Conservation (phyloP, 2,797 vertebrate genomes). For the Limosa lapponica region DNA sequence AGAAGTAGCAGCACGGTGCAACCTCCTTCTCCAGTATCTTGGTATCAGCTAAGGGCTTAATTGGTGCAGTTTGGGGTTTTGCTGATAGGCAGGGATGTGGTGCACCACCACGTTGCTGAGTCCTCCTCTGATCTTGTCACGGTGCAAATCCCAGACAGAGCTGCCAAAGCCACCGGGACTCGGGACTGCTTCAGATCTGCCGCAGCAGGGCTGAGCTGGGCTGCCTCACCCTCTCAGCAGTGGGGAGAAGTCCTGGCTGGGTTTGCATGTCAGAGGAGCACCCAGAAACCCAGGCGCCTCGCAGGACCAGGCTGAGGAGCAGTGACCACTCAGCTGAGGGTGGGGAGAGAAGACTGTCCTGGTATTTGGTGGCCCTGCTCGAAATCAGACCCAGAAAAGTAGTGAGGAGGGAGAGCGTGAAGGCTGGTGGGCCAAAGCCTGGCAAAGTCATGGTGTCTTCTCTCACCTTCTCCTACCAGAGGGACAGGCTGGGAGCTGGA, state of each 20-base stretch:
- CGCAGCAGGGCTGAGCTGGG: background rate
- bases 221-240: background rate
- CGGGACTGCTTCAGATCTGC: rapidly evolving
- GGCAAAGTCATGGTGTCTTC: background rate
- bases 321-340: rapidly evolving
- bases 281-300: background rate
- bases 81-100: background rate
- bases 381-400: background rate
- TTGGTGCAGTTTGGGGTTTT: background rate
- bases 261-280: background rate
- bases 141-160: background rate
- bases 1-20: background rate
- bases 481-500: background rate
- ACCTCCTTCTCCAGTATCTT: background rate
- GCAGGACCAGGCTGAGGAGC: background rate
- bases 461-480: background rate
- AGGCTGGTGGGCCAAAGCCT: background rate
- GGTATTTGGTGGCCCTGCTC: background rate
- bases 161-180: background rate
- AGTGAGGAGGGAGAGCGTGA: background rate
- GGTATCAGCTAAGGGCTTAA: background rate
- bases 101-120: background rate
- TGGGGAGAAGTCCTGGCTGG: background rate
- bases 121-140: background rate
- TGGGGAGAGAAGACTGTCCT: background rate